Evolutionary conservation across 2,113 vertebrate species (phyloP).

Genomic region (Pedionomus torquatus): DNA sequence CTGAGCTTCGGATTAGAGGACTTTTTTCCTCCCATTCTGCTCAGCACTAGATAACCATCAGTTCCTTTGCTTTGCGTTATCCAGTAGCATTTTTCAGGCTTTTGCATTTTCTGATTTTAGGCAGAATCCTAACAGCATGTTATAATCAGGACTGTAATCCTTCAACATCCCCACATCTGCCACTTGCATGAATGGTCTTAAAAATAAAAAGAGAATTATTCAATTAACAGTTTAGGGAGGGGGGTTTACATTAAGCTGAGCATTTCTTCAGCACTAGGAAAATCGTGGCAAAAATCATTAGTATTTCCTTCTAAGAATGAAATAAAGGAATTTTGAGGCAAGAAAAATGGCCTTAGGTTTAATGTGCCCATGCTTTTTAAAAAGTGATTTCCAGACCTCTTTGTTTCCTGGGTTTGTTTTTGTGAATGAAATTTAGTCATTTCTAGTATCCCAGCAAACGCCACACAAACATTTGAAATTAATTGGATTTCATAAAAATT

Average conservation of each 20-base stretch:
- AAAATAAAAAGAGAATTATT: background rate
- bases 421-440: background rate
- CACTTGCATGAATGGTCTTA: background rate
- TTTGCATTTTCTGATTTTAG: background rate
- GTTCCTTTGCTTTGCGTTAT: background rate
- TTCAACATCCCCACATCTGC: background rate
- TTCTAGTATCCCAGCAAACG: background rate
- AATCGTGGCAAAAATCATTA: background rate
- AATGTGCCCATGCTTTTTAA: background rate
- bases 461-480: background rate
- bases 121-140: background rate
- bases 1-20: background rate
- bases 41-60: background rate
- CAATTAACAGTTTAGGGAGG: slow-evolving; percentile 19
- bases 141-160: background rate
- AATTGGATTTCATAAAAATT: background rate
- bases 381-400: background rate
- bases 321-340: slow-evolving; percentile 3
- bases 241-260: slow-evolving; percentile 40
- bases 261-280: slow-evolving; percentile 44
- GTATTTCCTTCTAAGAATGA: slow-evolving; percentile 37
- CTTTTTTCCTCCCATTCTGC: background rate
- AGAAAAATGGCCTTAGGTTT: background rate
- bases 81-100: background rate
- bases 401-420: background rate